Evolutionary conservation across 2,113 vertebrate species (phyloP).

Genomic region (Sinocyclocheilus anophthalmus): DNA sequence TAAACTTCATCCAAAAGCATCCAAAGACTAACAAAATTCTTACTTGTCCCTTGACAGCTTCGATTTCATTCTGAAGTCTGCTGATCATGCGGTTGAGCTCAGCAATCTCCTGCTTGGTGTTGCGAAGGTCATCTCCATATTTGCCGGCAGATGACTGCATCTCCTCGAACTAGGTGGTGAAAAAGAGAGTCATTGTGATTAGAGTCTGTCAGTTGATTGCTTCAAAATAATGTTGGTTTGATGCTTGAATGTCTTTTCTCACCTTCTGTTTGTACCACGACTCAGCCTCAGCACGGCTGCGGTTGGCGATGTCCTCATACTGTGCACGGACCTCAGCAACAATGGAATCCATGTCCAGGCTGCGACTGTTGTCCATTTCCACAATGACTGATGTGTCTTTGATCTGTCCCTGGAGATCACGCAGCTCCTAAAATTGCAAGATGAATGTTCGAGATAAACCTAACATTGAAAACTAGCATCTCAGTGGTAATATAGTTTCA

Average conservation of each 20-base stretch:
- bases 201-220: not conserved
- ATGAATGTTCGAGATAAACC: not conserved
- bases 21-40: not conserved
- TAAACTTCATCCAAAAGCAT: not conserved
- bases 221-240: not conserved
- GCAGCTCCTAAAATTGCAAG: constrained; percentile 76
- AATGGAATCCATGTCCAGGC: constrained; percentile 85
- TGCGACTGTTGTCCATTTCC: constrained; percentile 87
- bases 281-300: constrained; percentile 78
- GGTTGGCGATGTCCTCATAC: constrained; percentile 83
- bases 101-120: constrained; percentile 82
- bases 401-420: constrained; percentile 82
- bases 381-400: constrained; percentile 88
- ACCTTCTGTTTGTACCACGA: constrained; percentile 84
- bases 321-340: constrained; percentile 84
- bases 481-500: not conserved
- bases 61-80: constrained; percentile 82
- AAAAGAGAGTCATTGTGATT: constrained; percentile 8
- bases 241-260: not conserved
- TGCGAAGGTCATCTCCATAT: constrained; percentile 78
- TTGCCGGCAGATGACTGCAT: constrained; percentile 70
- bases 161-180: constrained; percentile 77
- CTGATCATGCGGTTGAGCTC: constrained; percentile 83
- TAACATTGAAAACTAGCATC: not conserved
- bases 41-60: constrained; percentile 84